Evolutionary conservation across 2,113 vertebrate species (phyloP).

Genomic region (Aythya baeri): DNA sequence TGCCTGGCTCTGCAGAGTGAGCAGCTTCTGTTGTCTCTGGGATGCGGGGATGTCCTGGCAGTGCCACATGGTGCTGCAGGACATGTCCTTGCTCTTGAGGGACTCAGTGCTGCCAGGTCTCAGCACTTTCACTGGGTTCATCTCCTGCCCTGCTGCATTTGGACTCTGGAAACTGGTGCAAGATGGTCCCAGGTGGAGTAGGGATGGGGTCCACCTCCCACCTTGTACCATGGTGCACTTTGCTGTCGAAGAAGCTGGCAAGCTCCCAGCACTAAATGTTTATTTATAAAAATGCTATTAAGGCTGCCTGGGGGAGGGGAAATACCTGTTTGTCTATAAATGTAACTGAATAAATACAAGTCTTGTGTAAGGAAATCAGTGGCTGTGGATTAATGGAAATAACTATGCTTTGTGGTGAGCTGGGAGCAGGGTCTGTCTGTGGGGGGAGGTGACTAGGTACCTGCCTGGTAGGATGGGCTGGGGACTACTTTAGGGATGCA

Average conservation of each 20-base stretch:
- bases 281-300: slow-evolving; percentile 50
- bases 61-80: neutral
- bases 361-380: neutral
- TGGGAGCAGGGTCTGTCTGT: neutral
- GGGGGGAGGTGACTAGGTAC: neutral
- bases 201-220: neutral
- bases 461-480: neutral
- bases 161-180: slow-evolving; percentile 13
- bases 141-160: slow-evolving; percentile 39
- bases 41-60: neutral
- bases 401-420: fast-evolving
- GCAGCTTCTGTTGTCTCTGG: neutral
- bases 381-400: neutral
- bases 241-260: slow-evolving; percentile 36
- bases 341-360: slow-evolving; percentile 36
- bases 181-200: slow-evolving; percentile 11
- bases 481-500: neutral
- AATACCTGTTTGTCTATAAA: neutral
- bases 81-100: neutral
- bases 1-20: neutral
- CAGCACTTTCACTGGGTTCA: slow-evolving; percentile 29
- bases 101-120: neutral
- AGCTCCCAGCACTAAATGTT: slow-evolving; percentile 46
- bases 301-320: neutral
- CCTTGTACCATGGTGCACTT: slow-evolving; percentile 58